Conservation (phyloP, 53 echinoderm and acorn worm species). For the Pentamera pediparva region DNA sequence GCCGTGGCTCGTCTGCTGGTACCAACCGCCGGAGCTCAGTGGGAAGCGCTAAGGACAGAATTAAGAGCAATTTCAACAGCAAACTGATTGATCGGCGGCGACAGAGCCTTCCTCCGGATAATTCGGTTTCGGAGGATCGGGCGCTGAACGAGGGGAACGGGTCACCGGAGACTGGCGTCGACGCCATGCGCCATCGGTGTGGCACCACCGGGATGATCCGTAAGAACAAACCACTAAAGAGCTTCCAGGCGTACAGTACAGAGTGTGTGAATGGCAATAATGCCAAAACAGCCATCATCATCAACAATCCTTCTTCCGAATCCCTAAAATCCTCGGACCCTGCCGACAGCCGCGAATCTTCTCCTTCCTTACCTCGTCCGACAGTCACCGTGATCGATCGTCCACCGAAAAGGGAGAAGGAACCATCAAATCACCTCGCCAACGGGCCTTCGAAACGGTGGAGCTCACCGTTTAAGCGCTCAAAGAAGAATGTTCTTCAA, state of each 20-base stretch:
- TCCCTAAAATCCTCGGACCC: not conserved
- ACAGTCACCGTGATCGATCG: not conserved
- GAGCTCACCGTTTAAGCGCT: slow-evolving; percentile 17
- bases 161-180: too few relatives aligned
- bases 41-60: slow-evolving; percentile 21
- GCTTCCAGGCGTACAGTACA: not conserved
- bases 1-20: not conserved
- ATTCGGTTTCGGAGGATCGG: not conserved
- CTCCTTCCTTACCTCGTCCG: not conserved
- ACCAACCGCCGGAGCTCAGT: slow-evolving; percentile 10
- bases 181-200: not conserved
- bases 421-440: too few relatives aligned
- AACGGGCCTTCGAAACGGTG: not conserved
- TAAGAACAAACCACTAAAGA: not conserved
- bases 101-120: slow-evolving; percentile 19
- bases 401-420: not conserved
- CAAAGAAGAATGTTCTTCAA: not conserved
- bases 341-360: not conserved
- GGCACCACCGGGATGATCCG: not conserved
- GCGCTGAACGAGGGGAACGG: not conserved
- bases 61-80: not conserved
- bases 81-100: slow-evolving; percentile 8
- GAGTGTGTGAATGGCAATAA: slow-evolving; percentile 9
- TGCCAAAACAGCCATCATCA: too few relatives aligned
- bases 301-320: not conserved